phyloP scores from a whole-genome alignment of 35 echinoderm and acorn worm genomes.

The Amphiura filiformis region DNA sequence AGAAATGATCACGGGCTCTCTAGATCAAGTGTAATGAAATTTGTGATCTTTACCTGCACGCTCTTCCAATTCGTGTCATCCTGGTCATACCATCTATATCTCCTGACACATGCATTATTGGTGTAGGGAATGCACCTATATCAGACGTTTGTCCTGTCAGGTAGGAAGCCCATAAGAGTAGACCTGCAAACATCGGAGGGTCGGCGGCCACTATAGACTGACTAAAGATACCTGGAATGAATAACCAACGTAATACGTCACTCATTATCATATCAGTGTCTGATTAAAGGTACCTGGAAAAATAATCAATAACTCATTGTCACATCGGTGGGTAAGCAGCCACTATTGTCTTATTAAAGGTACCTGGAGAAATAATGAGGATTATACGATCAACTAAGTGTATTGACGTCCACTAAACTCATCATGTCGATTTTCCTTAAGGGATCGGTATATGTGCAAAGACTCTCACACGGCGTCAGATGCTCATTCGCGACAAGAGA shows the following conservation, averaged over 20 bases:
- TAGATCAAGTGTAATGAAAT: background rate
- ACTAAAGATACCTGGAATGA: constrained; percentile 28
- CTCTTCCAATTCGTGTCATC: constrained; percentile 28
- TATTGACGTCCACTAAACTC: too few relatives aligned
- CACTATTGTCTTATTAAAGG: too few relatives aligned
- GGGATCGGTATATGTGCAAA: too few relatives aligned
- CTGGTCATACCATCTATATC: constrained; percentile 48
- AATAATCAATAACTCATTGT: too few relatives aligned
- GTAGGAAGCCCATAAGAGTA: constrained; percentile 58
- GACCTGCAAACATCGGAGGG: background rate
- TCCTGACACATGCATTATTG: constrained; percentile 36
- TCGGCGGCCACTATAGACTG: constrained; percentile 18
- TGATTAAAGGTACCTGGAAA: background rate
- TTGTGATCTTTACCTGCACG: constrained; percentile 29
- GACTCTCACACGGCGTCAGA: too few relatives aligned
- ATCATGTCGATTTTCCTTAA: too few relatives aligned
- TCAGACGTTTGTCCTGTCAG: constrained; percentile 16
- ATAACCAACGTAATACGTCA: background rate
- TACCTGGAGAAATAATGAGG: too few relatives aligned
- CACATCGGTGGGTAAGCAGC: too few relatives aligned
- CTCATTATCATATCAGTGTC: background rate
- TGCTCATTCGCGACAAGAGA: too few relatives aligned
- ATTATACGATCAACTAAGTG: too few relatives aligned
- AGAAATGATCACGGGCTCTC: background rate
- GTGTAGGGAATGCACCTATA: constrained; percentile 40